Conservation (phyloP, 2,113 vertebrate species). For the Psephotus haematonotus region DNA sequence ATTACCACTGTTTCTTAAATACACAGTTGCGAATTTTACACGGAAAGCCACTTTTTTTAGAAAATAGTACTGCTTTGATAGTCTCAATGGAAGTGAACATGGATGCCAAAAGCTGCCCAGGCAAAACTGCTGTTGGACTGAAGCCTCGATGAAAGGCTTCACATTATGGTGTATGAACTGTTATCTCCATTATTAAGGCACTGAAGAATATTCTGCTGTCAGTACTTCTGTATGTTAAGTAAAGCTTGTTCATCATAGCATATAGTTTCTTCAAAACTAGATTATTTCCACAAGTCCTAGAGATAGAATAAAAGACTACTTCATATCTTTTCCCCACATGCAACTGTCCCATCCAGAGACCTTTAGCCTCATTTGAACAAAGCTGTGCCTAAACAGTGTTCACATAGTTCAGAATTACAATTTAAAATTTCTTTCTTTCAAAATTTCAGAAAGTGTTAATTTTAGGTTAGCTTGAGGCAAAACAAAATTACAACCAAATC, state of each 20-base stretch:
- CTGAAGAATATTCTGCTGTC: not conserved
- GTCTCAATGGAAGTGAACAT: not conserved
- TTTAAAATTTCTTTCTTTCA: not conserved
- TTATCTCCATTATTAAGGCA: not conserved
- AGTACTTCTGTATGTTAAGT: not conserved
- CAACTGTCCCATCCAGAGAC: not conserved
- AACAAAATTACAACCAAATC: not conserved
- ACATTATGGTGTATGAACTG: not conserved
- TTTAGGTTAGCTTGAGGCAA: not conserved
- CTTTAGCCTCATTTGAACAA: not conserved
- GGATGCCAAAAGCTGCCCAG: not conserved
- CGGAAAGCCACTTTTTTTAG: not conserved
- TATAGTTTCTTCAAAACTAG: not conserved
- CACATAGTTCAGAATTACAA: not conserved
- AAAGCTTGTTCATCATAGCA: not conserved
- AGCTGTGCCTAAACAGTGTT: not conserved
- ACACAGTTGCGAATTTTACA: not conserved
- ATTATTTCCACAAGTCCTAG: not conserved
- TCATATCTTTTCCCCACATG: not conserved
- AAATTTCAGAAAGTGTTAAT: not conserved
- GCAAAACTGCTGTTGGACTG: not conserved
- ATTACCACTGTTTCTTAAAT: not conserved
- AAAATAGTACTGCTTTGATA: not conserved
- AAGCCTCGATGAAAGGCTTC: not conserved
- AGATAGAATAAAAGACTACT: not conserved